Base-by-base conservation (phyloP, 1,140 invertebrate species). In the Diuraphis noxia region DNA sequence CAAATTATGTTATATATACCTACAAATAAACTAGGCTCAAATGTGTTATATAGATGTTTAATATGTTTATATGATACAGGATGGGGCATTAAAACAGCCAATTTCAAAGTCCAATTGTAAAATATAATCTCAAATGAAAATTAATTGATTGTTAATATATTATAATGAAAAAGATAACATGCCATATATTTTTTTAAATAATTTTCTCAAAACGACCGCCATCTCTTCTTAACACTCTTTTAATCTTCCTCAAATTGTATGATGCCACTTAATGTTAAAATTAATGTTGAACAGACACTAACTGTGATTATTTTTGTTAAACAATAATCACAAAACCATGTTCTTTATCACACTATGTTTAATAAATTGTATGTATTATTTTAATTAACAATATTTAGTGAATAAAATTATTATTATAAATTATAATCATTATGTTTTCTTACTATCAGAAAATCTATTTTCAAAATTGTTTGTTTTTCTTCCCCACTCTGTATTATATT, bases 401-500 rank as follows among this genome's bases (percentile, higher is more conserved):
- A 72, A n/a, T 13, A n/a, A n/a, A n/a, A n/a, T n/a, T n/a, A n/a
- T n/a, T n/a, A n/a, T n/a, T n/a, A n/a, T n/a, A n/a, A n/a, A 72
- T 72, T 72, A 72, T n/a, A n/a, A 34, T n/a, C 13, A 72, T 17
- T 63, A 63, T 63, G 10, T 63, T 63, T 30, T 63, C 9, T 30
- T 30, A 63, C n/a, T 63, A 30, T 63, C 1, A 34, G 56, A 72
- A 34, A 72, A n/a, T 3, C n/a, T 72, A n/a, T 72, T 72, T 72
- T 72, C 34, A 5, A 72, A n/a, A 72, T 72, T n/a, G 30, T 72
- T n/a, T 0, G n/a, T 72, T 63, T 72, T n/a, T 10, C n/a, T 72
- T n/a, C 56, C 56, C n/a, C 30, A 72, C 56, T 72, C 56, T 72
- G n/a, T 72, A 72, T 72, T 72, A 72, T n/a, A 72, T 72, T 72